Evolutionary conservation across 2,888 invertebrate genomes (phyloP), one percentile per base, ranked within the genome.

Genomic region (Drosophila anomalipes): DNA sequence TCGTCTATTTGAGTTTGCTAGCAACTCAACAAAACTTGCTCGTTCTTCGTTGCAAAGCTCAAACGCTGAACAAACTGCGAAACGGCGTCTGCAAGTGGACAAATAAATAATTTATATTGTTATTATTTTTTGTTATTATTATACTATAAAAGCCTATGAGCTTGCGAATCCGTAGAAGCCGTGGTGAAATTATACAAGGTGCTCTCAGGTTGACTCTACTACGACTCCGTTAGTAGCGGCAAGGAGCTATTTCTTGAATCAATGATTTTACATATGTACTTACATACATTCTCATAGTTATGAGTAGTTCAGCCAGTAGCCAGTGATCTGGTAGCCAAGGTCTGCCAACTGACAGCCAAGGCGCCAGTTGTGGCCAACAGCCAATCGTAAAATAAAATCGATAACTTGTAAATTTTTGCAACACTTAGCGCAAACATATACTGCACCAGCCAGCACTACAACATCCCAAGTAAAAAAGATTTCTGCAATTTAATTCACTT

Each of bases 81-180:
- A 53, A 67, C 61, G 37, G 26, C 59, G 68, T 58, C 85, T 86
- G 91, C 51, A 86, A 86, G 59, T 70, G 67, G 81, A 83, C 78
- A 78, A 83, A 89, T 89, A 83, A 77, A 80, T 86, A 56, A 74
- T 83, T 83, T 70, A 64, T 83, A 56, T 72, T 82, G 12, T 47
- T 47, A 47, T 26, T 44, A 4, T 9, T 16, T 16, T 47, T 16
- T 16, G 14, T 47, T 16, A 4, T 26, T 10, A 26, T 16, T 0
- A 9, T 14, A 22, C 22, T 22, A 47, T 26, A 47, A 16, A 47
- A 47, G 26, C 16, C 2, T 9, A 16, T 26, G 47, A 26, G 9
- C n/a, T 41, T 41, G 39, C 39, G 39, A n/a, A 39, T n/a, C 39
- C 3, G 39, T n/a, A 39, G 9, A 39, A 9, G 19, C 44, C 44